Evolutionary conservation across 2,797 vertebrate genomes (phyloP).

Genomic region (Dendrocincla tyrannina): DNA sequence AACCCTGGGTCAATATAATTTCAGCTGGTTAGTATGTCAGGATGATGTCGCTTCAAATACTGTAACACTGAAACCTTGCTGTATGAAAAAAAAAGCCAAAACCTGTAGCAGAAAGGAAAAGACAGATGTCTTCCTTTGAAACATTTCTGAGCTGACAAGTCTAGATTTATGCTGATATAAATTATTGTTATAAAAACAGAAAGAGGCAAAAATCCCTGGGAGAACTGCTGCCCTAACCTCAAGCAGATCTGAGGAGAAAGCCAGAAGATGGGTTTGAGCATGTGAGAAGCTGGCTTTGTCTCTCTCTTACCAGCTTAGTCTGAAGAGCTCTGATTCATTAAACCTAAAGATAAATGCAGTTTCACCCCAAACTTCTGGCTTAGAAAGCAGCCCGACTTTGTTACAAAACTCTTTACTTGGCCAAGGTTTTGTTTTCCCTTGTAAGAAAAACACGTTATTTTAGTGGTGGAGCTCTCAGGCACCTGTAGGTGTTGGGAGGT

Average conservation of each 20-base stretch:
- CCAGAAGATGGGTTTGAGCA: accelerated
- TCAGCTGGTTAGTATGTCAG: constrained; percentile 33
- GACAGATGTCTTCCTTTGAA: neutral
- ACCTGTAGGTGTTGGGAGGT: neutral
- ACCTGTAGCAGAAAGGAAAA: neutral
- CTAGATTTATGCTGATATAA: neutral
- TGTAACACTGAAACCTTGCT: neutral
- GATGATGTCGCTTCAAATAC: constrained; percentile 21
- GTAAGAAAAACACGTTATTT: neutral
- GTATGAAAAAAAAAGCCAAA: neutral
- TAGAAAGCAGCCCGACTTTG: neutral
- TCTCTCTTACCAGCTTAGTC: neutral
- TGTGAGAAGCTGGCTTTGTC: neutral
- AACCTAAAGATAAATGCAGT: neutral
- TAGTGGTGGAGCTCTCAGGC: neutral
- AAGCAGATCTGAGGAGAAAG: neutral
- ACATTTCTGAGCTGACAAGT: neutral
- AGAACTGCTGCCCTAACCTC: neutral
- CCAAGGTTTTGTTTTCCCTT: neutral
- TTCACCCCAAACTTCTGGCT: neutral
- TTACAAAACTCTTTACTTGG: neutral
- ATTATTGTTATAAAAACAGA: neutral
- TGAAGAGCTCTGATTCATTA: neutral
- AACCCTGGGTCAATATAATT: constrained; percentile 37
- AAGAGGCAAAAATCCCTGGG: neutral